These are phyloP conservation scores for Ailuropoda melanoleuca DNA, from an alignment of 2,113 vertebrate genomes.

Conservation along the genomic window DNA sequence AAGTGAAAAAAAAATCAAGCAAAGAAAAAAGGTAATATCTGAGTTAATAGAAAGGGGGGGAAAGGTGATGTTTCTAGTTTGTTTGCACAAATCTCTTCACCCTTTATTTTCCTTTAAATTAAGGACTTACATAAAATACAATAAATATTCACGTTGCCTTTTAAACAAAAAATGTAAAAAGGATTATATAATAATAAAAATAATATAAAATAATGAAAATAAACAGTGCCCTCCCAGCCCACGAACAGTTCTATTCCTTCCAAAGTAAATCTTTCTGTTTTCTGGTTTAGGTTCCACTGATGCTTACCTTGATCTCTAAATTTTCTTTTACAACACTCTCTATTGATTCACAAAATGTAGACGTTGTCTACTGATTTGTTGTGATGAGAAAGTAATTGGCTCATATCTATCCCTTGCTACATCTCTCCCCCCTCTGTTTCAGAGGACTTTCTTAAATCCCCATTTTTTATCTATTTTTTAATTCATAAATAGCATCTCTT, in stretches of 20 bases:
- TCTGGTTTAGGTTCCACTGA: not conserved
- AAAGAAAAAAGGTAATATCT: not conserved
- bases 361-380: not conserved
- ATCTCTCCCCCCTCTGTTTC: not conserved
- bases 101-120: not conserved
- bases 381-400: not conserved
- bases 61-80: not conserved
- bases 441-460: not conserved
- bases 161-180: not conserved
- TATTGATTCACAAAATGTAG: not conserved
- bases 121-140: not conserved
- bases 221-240: rapidly evolving
- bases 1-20: not conserved
- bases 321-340: not conserved
- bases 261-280: not conserved
- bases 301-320: not conserved
- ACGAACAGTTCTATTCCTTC: not conserved
- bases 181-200: not conserved
- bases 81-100: not conserved
- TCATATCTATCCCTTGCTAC: not conserved
- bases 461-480: not conserved
- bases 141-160: not conserved
- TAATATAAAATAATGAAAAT: not conserved
- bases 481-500: not conserved
- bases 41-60: not conserved